Conservation (phyloP, 2,888 invertebrate genomes). For the Polydrusus cervinus region DNA sequence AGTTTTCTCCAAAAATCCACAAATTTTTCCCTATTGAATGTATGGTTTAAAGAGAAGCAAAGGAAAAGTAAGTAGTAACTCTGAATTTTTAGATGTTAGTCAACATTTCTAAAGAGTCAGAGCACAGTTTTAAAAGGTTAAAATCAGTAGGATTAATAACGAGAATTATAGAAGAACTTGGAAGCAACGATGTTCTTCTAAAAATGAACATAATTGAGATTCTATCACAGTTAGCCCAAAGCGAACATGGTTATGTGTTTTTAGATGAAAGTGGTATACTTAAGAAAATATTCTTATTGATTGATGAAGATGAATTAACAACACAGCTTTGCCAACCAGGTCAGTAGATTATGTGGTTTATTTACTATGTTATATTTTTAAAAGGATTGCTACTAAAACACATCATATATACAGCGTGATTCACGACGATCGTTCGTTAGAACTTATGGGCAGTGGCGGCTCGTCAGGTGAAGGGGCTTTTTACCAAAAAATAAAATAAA, state of each 20-base stretch:
- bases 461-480: no score
- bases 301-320: slow-evolving; percentile 78
- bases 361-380: background rate
- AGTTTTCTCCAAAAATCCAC: no score
- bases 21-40: no score
- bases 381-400: no score
- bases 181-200: slow-evolving; percentile 81
- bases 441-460: no score
- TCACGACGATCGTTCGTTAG: no score
- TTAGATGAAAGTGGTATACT: slow-evolving; percentile 81
- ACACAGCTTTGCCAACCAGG: slow-evolving; percentile 81
- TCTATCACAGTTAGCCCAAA: slow-evolving; percentile 80
- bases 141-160: slow-evolving; percentile 78
- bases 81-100: slow-evolving; percentile 76
- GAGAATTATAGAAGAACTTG: slow-evolving; percentile 79
- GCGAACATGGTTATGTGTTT: slow-evolving; percentile 83
- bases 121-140: slow-evolving; percentile 76
- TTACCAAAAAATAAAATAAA: no score
- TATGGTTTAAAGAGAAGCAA: no score
- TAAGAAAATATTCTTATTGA: slow-evolving; percentile 75
- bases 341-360: slow-evolving; percentile 61
- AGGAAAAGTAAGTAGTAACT: no score
- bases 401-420: no score
- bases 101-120: slow-evolving; percentile 77
- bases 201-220: slow-evolving; percentile 88